These are phyloP conservation scores for Trachemys scripta DNA, from an alignment of 2,113 vertebrate genomes.

Conservation along the genomic window DNA sequence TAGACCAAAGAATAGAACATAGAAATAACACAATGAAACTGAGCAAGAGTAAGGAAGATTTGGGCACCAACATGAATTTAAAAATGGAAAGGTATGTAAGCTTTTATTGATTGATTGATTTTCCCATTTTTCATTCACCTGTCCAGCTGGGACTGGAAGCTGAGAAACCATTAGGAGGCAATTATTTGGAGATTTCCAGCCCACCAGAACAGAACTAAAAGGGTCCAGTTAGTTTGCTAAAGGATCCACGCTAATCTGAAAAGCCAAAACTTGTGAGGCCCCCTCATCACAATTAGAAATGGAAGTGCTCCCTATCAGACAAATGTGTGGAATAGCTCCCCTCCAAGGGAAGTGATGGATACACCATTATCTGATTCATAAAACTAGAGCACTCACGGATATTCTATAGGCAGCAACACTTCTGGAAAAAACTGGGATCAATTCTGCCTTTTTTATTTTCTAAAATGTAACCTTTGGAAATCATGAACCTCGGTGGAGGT, in stretches of 20 bases:
- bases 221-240: background rate
- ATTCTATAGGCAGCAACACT: background rate
- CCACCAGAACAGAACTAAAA: background rate
- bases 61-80: background rate
- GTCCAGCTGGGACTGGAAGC: background rate
- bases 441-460: background rate
- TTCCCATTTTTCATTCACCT: background rate
- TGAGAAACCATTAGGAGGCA: background rate
- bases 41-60: background rate
- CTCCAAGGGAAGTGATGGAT: background rate
- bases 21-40: background rate
- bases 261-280: background rate
- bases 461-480: background rate
- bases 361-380: background rate
- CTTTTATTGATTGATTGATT: background rate
- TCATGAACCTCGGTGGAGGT: background rate
- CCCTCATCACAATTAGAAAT: background rate
- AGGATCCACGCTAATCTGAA: background rate
- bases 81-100: background rate
- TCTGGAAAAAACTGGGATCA: background rate
- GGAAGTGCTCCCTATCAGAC: background rate
- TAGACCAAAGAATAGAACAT: background rate
- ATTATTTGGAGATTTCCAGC: background rate
- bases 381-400: background rate
- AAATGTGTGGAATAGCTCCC: background rate